Evolutionary conservation across 2,888 invertebrate species (phyloP), one percentile per base, ranked within the genome.

Genomic region (Pherbina coryleti): DNA sequence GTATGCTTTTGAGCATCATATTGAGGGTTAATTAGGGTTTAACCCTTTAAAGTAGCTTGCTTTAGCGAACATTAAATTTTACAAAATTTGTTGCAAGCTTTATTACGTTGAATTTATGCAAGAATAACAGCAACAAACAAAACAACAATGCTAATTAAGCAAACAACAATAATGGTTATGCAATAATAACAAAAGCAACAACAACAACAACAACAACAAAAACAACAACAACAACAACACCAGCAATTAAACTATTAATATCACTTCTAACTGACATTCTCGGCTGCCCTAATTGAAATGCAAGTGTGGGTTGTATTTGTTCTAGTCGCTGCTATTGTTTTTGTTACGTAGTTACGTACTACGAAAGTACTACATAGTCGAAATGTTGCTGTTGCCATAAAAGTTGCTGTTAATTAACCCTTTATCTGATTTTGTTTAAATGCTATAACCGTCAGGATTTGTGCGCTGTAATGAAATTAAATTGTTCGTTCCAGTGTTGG

Each of bases 1-100:
- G 28, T 22, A 11, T 60, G 25, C 3, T 25, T 22, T 14, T 25
- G 57, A 8, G 11, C 60, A 9, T 5, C 60, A 60, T 60, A 28
- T 28, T 60, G 60, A n/a, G n/a, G 60, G 28, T 60, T 60, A 60
- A 60, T 60, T 60, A 60, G 28, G 28, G 25, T 60, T 60, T 60
- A 60, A 60, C 60, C 60, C 60, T 28, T 28, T 60, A 28, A 60
- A 28, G 60, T 28, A 28, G 60, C 60, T 25, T 57, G 11, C 19
- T 57, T 37, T 7, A 4, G 60, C 25, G 4, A 14, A 19, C 60
- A 28, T 60, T 60, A 28, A 17, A 60, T 60, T 60, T 25, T 25
- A n/a, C 3, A 22, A 25, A 57, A 57, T 57, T 44, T 44, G 57
- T 25, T 3, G 57, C 57, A 9, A 25, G 9, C 60, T 60, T 25